Conservation (phyloP, 1,140 invertebrate species). For the Gryllus bimaculatus region DNA sequence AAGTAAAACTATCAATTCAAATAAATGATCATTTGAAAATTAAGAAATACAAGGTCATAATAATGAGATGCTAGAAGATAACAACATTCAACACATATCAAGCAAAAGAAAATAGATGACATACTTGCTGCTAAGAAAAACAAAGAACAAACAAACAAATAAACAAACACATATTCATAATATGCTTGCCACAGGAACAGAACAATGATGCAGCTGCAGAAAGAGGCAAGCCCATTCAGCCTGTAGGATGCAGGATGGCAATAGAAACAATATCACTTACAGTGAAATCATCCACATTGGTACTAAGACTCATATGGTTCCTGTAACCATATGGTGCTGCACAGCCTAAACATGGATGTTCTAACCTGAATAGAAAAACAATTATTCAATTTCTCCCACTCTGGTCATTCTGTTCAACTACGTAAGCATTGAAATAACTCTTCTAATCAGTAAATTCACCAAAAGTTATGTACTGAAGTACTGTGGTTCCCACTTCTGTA, state of each 20-base stretch:
- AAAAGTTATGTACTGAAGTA: background rate
- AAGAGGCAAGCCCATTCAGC: background rate
- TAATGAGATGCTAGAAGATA: no score
- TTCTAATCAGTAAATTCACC: background rate
- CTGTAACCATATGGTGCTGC: conserved; percentile 88
- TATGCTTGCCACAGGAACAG: background rate
- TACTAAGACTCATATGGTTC: conserved; percentile 82
- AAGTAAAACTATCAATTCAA: no score
- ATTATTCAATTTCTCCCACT: background rate
- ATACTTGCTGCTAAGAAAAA: background rate
- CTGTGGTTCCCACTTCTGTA: background rate
- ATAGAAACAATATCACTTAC: conserved; percentile 43
- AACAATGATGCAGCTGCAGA: background rate
- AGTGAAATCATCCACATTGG: conserved; percentile 60
- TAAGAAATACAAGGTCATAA: no score
- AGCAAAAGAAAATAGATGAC: background rate
- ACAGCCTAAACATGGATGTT: conserved; percentile 71
- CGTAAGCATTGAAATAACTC: conserved; percentile 7
- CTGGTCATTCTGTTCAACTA: background rate
- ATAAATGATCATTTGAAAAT: no score
- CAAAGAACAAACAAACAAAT: background rate
- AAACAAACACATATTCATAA: background rate
- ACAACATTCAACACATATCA: background rate
- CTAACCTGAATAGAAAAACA: conserved; percentile 22
- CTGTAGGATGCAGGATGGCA: background rate